Evolutionary conservation across 2,888 invertebrate species (phyloP).

Genomic region (Argyresthia goedartella): DNA sequence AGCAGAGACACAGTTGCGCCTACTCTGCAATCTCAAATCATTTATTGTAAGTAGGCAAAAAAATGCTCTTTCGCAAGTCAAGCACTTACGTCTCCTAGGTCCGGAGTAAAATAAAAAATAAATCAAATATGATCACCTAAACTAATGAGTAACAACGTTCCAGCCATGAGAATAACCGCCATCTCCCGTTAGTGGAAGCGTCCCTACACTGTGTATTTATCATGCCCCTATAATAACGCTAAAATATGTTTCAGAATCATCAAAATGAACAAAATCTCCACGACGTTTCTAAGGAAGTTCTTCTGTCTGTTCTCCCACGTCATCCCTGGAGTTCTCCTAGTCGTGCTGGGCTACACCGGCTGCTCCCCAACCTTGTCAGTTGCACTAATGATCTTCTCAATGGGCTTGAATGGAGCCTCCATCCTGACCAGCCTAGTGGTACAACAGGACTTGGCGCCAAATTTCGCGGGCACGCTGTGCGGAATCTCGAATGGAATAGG

Average conservation of each 20-base stretch:
- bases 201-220: no score
- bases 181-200: no score
- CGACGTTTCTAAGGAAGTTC: constrained; percentile 69
- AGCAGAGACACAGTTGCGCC: no score
- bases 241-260: constrained; percentile 73
- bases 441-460: constrained; percentile 82
- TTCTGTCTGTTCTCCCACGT: constrained; percentile 75
- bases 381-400: constrained; percentile 74
- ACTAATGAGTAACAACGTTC: no score
- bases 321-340: constrained; percentile 64
- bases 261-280: constrained; percentile 45
- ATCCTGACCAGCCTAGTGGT: constrained; percentile 74
- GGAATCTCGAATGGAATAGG: constrained; percentile 84
- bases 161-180: no score
- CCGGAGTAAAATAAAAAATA: no score
- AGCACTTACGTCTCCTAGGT: no score
- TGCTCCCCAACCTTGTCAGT: constrained; percentile 74
- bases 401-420: constrained; percentile 76
- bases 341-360: constrained; percentile 71
- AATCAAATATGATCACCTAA: no score
- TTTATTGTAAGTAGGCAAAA: no score
- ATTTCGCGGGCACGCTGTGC: constrained; percentile 82
- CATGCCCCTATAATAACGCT: no score
- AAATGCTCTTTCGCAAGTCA: no score
- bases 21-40: no score